Evolutionary conservation across 2,113 vertebrate species (phyloP).

Genomic region (Dissostichus mawsoni): DNA sequence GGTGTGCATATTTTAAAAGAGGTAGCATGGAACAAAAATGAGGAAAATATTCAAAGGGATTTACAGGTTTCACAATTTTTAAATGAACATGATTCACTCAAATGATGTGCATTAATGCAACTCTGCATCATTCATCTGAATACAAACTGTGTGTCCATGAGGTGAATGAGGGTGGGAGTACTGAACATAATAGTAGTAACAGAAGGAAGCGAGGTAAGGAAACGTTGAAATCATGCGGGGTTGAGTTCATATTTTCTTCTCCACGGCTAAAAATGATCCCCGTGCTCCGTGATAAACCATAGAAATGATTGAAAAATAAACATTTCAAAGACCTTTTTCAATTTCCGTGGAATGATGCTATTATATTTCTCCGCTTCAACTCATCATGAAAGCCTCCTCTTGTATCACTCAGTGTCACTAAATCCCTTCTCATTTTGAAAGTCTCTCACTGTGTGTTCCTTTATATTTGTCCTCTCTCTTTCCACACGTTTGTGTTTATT

Average conservation of each 20-base stretch:
- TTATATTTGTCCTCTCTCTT: slow-evolving; percentile 24
- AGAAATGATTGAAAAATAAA: slow-evolving; percentile 39
- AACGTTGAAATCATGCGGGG: slow-evolving; percentile 8
- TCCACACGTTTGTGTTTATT: slow-evolving; percentile 29
- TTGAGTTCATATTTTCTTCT: slow-evolving; percentile 32
- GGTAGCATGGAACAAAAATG: no score
- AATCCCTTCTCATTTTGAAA: slow-evolving; percentile 65
- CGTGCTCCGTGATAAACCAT: slow-evolving; percentile 22
- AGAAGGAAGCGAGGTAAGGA: not conserved
- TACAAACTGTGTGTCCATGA: not conserved
- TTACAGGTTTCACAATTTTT: no score
- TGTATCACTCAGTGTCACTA: slow-evolving; percentile 65
- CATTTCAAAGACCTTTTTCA: slow-evolving; percentile 42
- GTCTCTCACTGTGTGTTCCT: slow-evolving; percentile 29
- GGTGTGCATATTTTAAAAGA: no score
- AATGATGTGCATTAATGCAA: not conserved
- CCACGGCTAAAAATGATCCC: slow-evolving; percentile 1
- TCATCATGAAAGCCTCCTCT: slow-evolving; percentile 63
- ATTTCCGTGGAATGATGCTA: slow-evolving; percentile 62
- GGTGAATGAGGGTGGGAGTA: not conserved
- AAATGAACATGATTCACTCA: no score
- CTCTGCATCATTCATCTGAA: not conserved
- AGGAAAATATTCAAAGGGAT: no score
- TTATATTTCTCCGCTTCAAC: slow-evolving; percentile 45
- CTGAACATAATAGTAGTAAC: not conserved